Base-by-base conservation (phyloP, 35 echinoderm and acorn worm genomes). In the Lytechinus pictus region DNA sequence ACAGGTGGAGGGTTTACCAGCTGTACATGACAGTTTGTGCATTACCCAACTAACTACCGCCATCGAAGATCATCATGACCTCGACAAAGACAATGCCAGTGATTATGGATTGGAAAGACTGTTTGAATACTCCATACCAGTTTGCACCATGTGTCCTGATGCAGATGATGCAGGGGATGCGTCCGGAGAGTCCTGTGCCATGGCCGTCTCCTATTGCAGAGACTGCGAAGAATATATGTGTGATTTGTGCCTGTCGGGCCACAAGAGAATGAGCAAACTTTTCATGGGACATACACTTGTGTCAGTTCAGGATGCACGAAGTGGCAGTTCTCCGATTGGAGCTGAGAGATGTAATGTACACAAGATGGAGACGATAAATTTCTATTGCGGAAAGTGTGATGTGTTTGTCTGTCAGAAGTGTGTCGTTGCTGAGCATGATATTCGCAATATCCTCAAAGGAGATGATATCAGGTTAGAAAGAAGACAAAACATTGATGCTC, bases 141-240 rank as follows among this genome's bases (percentile, higher is more conserved):
- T 12, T 5, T 90, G 88, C 52, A 52, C 88, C 3, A 90, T 90
- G 88, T 90, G 88, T 33, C 52, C 88, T 90, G 88, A 52, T 90
- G 28, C 88, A 51, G 88, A 90, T 90, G 10, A 6, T 33, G 4
- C 66, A 79, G 66, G 19, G 14, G n/a, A 79, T 7, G 66, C 19
- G 19, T 7, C 66, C 19, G 16, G 66, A 79, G 19, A 24, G 6
- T 79, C 19, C 6, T 16, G 21, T 79, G n/a, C 10, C 4, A 52
- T 9, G 12, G 88, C 88, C 16, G 88, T 90, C 29, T 90, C 88
- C 11, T 90, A 51, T 54, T 90, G 88, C 9, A 4, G 88, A 90
- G 88, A 90, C 7, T 90, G 88, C 88, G 10, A 90, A 52, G 88
- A 90, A 90, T 90, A 90, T 21, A 90, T 90, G 88, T 90, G 88